Base-by-base conservation (phyloP, 2,113 vertebrate species). In the Caranx melampygus region DNA sequence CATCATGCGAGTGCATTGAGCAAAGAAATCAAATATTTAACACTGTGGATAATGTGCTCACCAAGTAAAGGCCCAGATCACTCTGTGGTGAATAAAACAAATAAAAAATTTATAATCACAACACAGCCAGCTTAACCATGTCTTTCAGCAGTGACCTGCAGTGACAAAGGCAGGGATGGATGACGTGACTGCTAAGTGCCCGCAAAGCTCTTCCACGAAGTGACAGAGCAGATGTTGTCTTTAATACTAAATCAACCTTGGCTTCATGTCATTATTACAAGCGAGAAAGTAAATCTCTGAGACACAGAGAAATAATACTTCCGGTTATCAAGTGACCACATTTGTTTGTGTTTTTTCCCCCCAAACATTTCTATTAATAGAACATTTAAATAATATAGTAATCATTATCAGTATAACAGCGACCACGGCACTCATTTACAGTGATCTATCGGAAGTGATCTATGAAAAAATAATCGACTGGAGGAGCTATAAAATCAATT, bases 21-120 rank as follows among this genome's bases (percentile, higher is more conserved):
- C 49, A 52, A 61, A 63, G 64, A 72, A 83, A 90, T 92, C 80
- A 92, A 93, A 90, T 89, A 92, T 92, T 92, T 86, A 93, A 83
- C 78, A 64, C 4, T 7, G 1, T 20, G 10, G 72, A 73, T 84
- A 82, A 86, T 69, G 78, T 49, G 12, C 54, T 61, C 6, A 4
- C 80, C 54, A 35, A 78, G 65, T 58, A 73, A 83, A 84, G 37
- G 45, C 44, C 78, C 5, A 5, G 70, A 76, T 84, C 71, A 26
- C 55, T 66, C 72, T 58, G 3, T 40, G 34, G 73, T 16, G 59
- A 61, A 75, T 72, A 84, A 76, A 72, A 51, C 49, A 44, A 59
- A 89, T 89, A 33, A 84, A 89, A 83, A 26, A 86, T 84, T 87
- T 75, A 90, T 51, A 35, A 37, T 57, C 86, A 72, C 76, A 67